Evolutionary conservation across 2,888 invertebrate genomes (phyloP).

Genomic region (Rhingia rostrata): DNA sequence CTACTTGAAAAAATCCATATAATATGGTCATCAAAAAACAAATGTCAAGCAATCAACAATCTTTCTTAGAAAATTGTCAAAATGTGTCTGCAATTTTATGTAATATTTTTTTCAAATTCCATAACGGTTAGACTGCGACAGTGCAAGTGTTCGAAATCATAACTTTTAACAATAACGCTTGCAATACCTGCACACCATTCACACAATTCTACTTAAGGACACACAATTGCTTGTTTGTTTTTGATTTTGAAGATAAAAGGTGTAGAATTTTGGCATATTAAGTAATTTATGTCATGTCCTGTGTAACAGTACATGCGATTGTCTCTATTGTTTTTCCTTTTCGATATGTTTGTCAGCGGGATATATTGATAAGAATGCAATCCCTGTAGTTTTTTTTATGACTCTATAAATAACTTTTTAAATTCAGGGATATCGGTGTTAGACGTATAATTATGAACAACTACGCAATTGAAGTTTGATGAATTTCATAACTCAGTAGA

Average conservation of each 20-base stretch:
- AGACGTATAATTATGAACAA: too few relatives aligned
- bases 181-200: too few relatives aligned
- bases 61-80: neutral
- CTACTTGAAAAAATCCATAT: too few relatives aligned
- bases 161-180: neutral
- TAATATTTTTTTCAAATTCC: neutral
- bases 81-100: neutral
- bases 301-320: slow-evolving; percentile 42
- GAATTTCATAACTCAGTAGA: too few relatives aligned
- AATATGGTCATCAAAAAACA: too few relatives aligned
- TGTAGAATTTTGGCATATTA: slow-evolving; percentile 39
- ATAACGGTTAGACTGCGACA: neutral
- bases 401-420: too few relatives aligned
- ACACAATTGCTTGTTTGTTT: slow-evolving; percentile 6
- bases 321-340: neutral
- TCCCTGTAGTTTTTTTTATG: too few relatives aligned
- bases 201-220: neutral
- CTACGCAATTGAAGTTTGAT: too few relatives aligned
- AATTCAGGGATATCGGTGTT: too few relatives aligned
- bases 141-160: neutral
- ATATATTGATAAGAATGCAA: neutral
- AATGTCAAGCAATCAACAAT: neutral
- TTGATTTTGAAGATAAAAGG: slow-evolving; percentile 6
- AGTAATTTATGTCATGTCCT: slow-evolving; percentile 50
- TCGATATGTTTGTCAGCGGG: neutral